Base-by-base conservation (phyloP, 2,797 vertebrate species). In the Notamacropus eugenii region DNA sequence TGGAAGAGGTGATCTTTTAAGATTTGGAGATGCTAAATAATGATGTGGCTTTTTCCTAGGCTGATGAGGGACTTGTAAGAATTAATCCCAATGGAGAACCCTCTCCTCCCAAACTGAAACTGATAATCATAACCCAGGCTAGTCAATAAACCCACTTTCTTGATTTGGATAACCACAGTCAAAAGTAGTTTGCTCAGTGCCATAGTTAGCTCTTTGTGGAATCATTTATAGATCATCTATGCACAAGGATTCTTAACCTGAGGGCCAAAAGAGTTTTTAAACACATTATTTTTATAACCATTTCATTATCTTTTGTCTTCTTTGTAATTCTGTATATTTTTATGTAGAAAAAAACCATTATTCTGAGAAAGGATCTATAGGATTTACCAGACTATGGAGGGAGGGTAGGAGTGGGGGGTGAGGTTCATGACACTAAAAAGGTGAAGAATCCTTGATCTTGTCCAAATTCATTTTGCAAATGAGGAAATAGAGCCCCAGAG, bases 1-100 rank as follows among this genome's bases (percentile, higher is more conserved):
- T 40, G 94, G 74, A 93, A 95, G 74, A 93, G 52, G 8, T 40
- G 40, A 52, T 92, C 58, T 94, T 91, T 93, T 28, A 28, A 90
- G 52, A 91, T 91, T 92, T 93, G 27, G 90, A 95, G 92, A 94
- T 52, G 9, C 67, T 82, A 82, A 82, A 13, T 62, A 34, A 31
- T 16, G 13, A 34, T 34, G 9, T 62, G n/a, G n/a, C 46, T 46
- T 82, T 40, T 40, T 46, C 19, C n/a, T 22, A 82, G n/a, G 19
- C n/a, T 46, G 24, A 46, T 34, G 29, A 62, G 31, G 59, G 12
- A 34, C 59, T 13, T 46, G n/a, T 82, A 40, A 82, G n/a, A 82
- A 40, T 74, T 40, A 74, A 34, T 74, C 62, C n/a, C n/a, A 74
- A 10, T 40, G 67, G 67, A 19, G n/a, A 40, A 74, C 19, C 19